Evolutionary conservation across 37 sponge, comb jelly and placozoan genomes (phyloP).

Genomic region (Halisarca cf. caerulea): DNA sequence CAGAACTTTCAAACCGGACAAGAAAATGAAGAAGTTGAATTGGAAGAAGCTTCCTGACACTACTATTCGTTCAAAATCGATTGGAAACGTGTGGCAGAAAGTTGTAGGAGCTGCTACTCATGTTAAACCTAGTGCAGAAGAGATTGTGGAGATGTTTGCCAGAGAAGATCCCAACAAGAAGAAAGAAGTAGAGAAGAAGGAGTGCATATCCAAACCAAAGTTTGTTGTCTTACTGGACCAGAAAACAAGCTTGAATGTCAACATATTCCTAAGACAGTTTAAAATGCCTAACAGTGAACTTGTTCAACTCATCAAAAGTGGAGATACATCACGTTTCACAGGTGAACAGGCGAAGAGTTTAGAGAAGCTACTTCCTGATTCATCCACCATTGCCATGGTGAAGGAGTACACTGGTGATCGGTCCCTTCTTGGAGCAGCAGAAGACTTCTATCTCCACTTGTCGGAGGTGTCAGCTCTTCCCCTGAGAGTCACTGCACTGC

Average conservation of each 20-base stretch:
- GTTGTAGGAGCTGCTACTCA: background rate
- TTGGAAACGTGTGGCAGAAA: slow-evolving; percentile 56
- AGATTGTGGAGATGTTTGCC: slow-evolving; percentile 65
- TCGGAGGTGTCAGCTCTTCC: slow-evolving; percentile 52
- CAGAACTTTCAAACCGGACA: slow-evolving; percentile 55
- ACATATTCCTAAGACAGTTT: slow-evolving; percentile 94
- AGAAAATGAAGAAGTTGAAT: slow-evolving; percentile 87
- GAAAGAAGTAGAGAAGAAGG: slow-evolving; percentile 8
- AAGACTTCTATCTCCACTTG: slow-evolving; percentile 75
- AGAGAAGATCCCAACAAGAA: slow-evolving; percentile 43
- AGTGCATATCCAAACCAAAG: slow-evolving; percentile 2
- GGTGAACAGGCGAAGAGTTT: slow-evolving; percentile 73
- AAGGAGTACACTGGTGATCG: slow-evolving; percentile 64
- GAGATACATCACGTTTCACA: slow-evolving; percentile 50
- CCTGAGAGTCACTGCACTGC: slow-evolving; percentile 60
- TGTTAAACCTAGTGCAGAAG: slow-evolving; percentile 29
- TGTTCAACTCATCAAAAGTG: slow-evolving; percentile 48
- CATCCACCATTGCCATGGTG: slow-evolving; percentile 48
- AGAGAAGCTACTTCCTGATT: slow-evolving; percentile 75
- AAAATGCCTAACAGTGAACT: slow-evolving; percentile 53
- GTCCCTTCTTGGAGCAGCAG: slow-evolving; percentile 53
- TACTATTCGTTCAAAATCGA: slow-evolving; percentile 19
- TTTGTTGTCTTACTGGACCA: slow-evolving; percentile 66
- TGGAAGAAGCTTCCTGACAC: slow-evolving; percentile 75
- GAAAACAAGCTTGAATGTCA: slow-evolving; percentile 84